Evolutionary conservation across 1,140 invertebrate genomes (phyloP).

Genomic region (Caenorhabditis inopinata): DNA sequence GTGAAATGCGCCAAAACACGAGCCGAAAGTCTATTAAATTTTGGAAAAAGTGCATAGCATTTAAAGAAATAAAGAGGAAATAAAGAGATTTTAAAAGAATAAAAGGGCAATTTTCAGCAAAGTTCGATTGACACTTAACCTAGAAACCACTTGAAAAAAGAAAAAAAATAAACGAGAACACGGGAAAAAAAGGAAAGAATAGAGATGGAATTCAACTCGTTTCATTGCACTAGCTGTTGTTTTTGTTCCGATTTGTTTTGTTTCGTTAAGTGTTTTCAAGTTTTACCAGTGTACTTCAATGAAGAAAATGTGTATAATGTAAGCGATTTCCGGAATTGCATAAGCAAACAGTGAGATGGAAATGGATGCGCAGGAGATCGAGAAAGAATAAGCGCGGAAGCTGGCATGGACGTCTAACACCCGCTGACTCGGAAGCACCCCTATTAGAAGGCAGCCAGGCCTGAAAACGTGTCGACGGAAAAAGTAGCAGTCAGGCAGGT

Average conservation of each 20-base stretch:
- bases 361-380: background rate
- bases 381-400: no score
- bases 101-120: background rate
- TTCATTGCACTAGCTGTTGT: background rate
- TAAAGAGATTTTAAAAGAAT: background rate
- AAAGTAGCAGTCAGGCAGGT: no score
- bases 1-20: no score
- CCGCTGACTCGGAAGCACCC: no score
- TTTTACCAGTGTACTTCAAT: slow-evolving; percentile 17
- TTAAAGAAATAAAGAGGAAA: background rate
- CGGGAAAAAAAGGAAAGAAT: background rate
- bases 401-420: no score
- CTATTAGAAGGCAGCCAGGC: no score
- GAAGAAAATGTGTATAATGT: background rate
- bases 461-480: no score
- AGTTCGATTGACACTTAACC: background rate
- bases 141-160: no score
- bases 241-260: slow-evolving; percentile 26
- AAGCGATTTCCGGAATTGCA: slow-evolving; percentile 12
- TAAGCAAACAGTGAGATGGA: background rate
- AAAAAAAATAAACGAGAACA: no score
- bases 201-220: background rate
- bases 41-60: background rate
- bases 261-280: slow-evolving; percentile 27
- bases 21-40: no score